A percentile compares a stretch with the other conserved stretches of the same genome.
Evolutionary conservation across 2,888 invertebrate species (phyloP).

Genomic region (Heliconius aoede): DNA sequence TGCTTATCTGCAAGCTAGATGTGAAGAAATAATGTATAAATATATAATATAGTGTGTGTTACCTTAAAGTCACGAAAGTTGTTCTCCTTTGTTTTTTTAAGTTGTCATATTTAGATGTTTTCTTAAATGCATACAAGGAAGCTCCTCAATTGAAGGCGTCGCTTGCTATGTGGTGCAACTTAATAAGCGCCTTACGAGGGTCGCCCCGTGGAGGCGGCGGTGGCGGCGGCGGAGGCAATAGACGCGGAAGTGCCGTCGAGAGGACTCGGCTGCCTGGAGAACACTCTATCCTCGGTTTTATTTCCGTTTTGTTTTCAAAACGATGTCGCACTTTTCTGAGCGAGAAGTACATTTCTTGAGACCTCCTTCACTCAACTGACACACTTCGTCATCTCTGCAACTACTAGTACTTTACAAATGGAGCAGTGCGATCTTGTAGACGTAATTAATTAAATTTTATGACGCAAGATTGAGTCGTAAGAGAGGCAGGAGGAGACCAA

Average conservation of each 20-base stretch:
- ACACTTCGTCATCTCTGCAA: conserved; percentile 21
- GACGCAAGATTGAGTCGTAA: background rate
- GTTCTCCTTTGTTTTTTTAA: background rate
- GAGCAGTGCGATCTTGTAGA: background rate
- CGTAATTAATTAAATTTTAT: background rate
- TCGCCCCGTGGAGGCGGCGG: conserved; percentile 25
- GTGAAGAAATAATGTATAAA: background rate
- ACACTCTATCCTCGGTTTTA: conserved; percentile 34
- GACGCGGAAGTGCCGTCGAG: conserved; percentile 28
- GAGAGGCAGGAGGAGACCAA: background rate
- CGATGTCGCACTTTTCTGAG: conserved; percentile 24
- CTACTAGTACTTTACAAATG: background rate
- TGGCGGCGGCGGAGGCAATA: conserved; percentile 27
- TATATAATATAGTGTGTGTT: background rate
- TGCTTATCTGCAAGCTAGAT: too few species aligned
- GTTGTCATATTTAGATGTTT: background rate
- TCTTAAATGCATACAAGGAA: background rate
- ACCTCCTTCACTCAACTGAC: conserved; percentile 30
- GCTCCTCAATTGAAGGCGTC: background rate
- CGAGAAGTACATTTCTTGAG: conserved; percentile 31
- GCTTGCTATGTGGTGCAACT: conserved; percentile 19
- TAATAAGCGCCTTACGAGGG: conserved; percentile 21
- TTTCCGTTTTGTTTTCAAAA: conserved; percentile 39
- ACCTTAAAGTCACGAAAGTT: background rate
- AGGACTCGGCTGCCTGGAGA: conserved; percentile 28